Evolutionary conservation across 2,797 vertebrate genomes (phyloP).

Genomic region (Haliaeetus albicilla): DNA sequence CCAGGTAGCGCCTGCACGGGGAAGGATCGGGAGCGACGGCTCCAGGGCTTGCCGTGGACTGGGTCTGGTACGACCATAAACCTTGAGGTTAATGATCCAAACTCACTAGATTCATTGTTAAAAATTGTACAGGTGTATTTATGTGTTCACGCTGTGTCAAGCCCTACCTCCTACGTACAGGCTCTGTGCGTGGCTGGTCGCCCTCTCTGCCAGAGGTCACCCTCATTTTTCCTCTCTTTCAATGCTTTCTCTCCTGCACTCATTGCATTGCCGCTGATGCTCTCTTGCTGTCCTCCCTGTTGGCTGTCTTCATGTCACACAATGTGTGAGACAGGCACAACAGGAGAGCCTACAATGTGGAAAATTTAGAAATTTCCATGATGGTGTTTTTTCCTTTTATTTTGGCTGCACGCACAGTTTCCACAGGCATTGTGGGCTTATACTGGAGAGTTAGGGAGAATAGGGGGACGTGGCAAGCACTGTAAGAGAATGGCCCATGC

Average conservation of each 20-base stretch:
- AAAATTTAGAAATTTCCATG: not conserved
- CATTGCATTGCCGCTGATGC: not conserved
- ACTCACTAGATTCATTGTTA: not conserved
- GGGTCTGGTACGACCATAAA: not conserved
- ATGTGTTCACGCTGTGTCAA: not conserved
- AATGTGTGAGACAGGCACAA: not conserved
- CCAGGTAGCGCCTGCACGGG: fast-evolving
- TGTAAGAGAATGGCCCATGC: not conserved
- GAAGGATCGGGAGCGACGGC: not conserved
- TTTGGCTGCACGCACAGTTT: not conserved
- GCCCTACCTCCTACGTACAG: not conserved
- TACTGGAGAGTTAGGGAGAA: not conserved
- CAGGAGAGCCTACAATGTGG: not conserved
- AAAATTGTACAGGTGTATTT: not conserved
- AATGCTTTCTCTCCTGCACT: not conserved
- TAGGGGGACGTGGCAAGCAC: not conserved
- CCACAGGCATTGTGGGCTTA: not conserved
- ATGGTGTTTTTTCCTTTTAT: not conserved
- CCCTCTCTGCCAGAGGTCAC: not conserved
- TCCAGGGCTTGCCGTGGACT: not conserved
- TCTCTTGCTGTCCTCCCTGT: not conserved
- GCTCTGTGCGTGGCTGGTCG: fast-evolving
- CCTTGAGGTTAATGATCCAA: not conserved
- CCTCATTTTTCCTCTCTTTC: not conserved
- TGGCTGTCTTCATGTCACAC: not conserved